phyloP scores from a whole-genome alignment of 2,888 invertebrate species.

The Cheilosia vernalis region DNA sequence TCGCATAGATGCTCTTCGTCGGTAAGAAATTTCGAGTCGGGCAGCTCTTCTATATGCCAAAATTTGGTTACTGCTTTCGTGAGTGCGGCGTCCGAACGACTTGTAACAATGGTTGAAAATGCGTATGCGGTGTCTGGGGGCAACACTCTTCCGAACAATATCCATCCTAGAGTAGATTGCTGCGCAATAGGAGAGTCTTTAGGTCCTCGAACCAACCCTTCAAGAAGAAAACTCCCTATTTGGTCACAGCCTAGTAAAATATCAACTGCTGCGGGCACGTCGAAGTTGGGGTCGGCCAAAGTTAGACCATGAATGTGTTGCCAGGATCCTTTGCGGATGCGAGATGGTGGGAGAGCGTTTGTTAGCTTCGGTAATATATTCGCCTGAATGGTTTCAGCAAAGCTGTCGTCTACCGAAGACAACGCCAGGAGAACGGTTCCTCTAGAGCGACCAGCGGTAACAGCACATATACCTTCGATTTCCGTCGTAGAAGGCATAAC shows the following conservation, averaged over 20 bases:
- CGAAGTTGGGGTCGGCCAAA: slow-evolving; percentile 58
- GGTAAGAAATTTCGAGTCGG: slow-evolving; percentile 1
- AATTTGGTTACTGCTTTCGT: slow-evolving; percentile 26
- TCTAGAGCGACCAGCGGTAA: slow-evolving; percentile 27
- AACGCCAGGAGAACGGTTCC: slow-evolving; percentile 19
- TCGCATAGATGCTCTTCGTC: slow-evolving; percentile 24
- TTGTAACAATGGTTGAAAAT: neutral
- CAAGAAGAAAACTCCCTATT: slow-evolving; percentile 30
- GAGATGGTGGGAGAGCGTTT: slow-evolving; percentile 37
- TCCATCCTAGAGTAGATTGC: slow-evolving; percentile 9
- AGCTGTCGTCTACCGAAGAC: slow-evolving; percentile 11
- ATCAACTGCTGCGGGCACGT: slow-evolving; percentile 17
- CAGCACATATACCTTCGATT: slow-evolving; percentile 51
- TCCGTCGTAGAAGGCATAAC: slow-evolving; percentile 26
- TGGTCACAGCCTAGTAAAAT: slow-evolving; percentile 57
- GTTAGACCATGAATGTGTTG: slow-evolving; percentile 30
- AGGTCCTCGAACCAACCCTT: slow-evolving; percentile 36
- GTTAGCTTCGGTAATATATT: slow-evolving; percentile 57
- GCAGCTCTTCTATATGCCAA: slow-evolving; percentile 2
- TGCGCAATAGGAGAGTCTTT: slow-evolving; percentile 27
- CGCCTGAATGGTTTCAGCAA: slow-evolving; percentile 19
- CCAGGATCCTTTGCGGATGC: slow-evolving; percentile 23
- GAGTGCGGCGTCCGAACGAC: slow-evolving; percentile 14
- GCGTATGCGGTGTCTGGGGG: neutral
- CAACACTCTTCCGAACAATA: slow-evolving; percentile 19